These are phyloP conservation scores for Phyllotreta cruciferae DNA, from an alignment of 2,888 invertebrate species.

Conservation along the genomic window DNA sequence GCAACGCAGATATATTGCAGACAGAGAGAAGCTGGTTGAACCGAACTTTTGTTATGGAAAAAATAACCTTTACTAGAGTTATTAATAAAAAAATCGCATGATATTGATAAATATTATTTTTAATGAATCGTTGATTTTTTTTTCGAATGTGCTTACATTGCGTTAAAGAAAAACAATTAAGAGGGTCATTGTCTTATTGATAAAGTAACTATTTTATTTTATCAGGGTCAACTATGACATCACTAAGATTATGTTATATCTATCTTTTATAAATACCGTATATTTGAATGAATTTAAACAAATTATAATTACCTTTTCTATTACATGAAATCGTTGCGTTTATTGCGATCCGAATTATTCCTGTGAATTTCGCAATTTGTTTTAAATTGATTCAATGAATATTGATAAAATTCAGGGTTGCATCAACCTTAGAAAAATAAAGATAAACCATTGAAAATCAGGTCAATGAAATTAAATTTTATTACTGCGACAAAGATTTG, in stretches of 20 bases:
- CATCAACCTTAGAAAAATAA: slow-evolving; percentile 1
- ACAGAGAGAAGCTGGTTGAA: neutral
- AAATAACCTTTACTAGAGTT: no score
- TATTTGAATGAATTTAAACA: neutral
- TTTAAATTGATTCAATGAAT: neutral
- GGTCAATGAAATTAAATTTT: slow-evolving; percentile 12
- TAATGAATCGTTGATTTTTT: neutral
- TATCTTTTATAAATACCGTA: slow-evolving; percentile 8
- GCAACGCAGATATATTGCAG: slow-evolving; percentile 10
- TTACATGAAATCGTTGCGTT: neutral
- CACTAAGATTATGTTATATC: slow-evolving; percentile 37
- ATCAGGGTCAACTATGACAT: slow-evolving; percentile 58
- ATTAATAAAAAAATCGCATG: no score
- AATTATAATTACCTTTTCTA: neutral
- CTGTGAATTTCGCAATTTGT: neutral
- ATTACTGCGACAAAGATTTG: no score
- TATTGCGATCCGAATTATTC: neutral
- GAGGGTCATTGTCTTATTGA: slow-evolving; percentile 60
- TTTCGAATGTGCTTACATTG: neutral
- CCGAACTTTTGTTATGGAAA: no score
- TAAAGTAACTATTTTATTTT: slow-evolving; percentile 54
- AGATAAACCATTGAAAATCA: slow-evolving; percentile 16
- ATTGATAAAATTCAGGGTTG: slow-evolving; percentile 16
- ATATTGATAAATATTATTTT: neutral
- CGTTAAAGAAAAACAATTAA: slow-evolving; percentile 39